Evolutionary conservation across 2,888 invertebrate species (phyloP), one percentile per base, ranked within the genome.

Genomic region (Pteria penguin): DNA sequence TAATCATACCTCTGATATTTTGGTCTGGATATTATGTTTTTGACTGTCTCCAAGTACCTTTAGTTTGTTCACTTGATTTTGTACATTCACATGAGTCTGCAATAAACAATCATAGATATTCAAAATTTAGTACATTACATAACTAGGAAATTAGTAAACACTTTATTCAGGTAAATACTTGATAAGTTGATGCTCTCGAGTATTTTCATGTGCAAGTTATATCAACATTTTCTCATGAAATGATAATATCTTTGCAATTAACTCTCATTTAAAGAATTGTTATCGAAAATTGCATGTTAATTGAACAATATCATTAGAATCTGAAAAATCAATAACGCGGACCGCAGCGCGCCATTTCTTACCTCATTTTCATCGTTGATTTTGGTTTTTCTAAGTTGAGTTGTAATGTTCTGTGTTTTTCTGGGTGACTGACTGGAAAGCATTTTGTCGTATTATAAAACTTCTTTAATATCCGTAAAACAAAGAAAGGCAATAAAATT

Each of bases 361-460:
- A 88, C 89, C 85, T 88, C 67, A 73, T 90, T 90, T 84, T 89
- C 89, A 75, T 88, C 89, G 29, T 82, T 82, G 31, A 88, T 80
- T 55, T 84, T 86, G 45, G 81, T 29, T 63, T 85, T 85, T 52
- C 81, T 78, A 26, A 86, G 57, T 45, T 82, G 78, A 63, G 78
- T 69, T 54, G 82, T 72, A 45, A 87, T 33, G 31, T 86, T 84
- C 67, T 79, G 80, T 54, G 82, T 80, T 80, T 78, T 84, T 77
- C 69, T 75, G 72, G 77, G 69, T 67, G 75, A 73, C 32, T 75
- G 78, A 66, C 80, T 78, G 31, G 86, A 85, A 73, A 79, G 58
- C 82, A 84, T 83, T n/a, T 73, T 83, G n/a, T 63, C 29, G 4
- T 55, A n/a, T 4, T 57, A 18, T 26, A 60, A 32, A 58, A 22